A percentile compares a stretch with the other conserved stretches of the same genome.
These are phyloP conservation scores for Cyclophora albipunctata DNA, from an alignment of 2,888 invertebrate genomes.

Conservation along the genomic window DNA sequence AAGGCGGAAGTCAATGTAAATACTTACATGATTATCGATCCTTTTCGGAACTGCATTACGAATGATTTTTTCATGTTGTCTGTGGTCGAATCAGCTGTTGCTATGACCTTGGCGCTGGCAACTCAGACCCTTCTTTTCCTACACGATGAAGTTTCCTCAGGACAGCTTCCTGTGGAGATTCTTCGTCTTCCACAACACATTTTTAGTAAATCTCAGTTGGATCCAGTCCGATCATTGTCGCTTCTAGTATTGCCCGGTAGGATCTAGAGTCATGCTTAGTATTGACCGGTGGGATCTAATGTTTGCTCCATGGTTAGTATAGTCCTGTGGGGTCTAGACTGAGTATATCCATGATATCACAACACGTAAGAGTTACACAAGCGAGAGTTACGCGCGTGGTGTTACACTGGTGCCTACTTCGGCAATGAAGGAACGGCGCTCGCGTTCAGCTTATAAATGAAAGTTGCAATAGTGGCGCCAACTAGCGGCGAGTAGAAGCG, in stretches of 20 bases:
- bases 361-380: conserved; percentile 35
- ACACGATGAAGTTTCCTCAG: conserved; percentile 66
- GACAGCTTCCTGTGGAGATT: conserved; percentile 59
- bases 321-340: conserved; percentile 68
- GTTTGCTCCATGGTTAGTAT: conserved; percentile 59
- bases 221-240: conserved; percentile 58
- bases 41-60: conserved; percentile 10
- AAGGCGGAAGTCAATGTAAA: conserved; percentile 1
- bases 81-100: conserved; percentile 64
- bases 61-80: conserved; percentile 38
- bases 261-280: conserved; percentile 54
- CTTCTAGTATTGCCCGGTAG: conserved; percentile 57
- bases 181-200: conserved; percentile 69
- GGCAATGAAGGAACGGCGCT: conserved; percentile 53
- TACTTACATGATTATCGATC: conserved; percentile 41
- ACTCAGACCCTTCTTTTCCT: conserved; percentile 62
- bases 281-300: conserved; percentile 63
- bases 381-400: conserved; percentile 37
- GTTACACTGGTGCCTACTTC: conserved; percentile 46
- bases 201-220: conserved; percentile 67
- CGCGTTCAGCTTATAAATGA: conserved; percentile 57
- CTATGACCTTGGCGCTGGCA: conserved; percentile 55
- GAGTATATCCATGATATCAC: conserved; percentile 64
- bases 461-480: conserved; percentile 41
- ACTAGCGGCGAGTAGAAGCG: conserved; percentile 53